Conservation (phyloP, 2,797 vertebrate species). For the Meriones psammophilus region DNA sequence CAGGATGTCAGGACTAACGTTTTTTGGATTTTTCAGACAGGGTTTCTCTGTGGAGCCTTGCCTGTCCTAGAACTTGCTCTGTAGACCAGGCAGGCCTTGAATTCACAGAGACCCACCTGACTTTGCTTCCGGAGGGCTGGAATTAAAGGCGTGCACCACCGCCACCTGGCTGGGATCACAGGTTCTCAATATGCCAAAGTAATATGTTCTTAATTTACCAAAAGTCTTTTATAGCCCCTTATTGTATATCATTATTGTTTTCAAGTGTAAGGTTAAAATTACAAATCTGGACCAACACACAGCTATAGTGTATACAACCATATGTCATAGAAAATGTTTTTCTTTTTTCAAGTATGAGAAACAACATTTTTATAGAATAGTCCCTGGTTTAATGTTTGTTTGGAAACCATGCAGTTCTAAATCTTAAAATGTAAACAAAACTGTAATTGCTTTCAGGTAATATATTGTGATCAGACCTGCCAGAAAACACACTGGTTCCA, state of each 20-base stretch:
- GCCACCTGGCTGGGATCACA: background rate
- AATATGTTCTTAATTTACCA: background rate
- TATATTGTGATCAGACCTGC: conserved; percentile 96
- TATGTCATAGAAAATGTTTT: background rate
- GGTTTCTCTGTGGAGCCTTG: too few species aligned
- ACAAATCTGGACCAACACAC: background rate
- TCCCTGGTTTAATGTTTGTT: conserved; percentile 32
- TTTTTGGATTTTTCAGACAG: too few species aligned
- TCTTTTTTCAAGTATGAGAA: background rate
- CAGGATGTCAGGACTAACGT: background rate
- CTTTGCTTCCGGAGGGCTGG: too few species aligned
- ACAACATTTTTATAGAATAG: background rate
- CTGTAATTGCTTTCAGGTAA: conserved; percentile 91
- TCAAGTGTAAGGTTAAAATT: conserved; percentile 11
- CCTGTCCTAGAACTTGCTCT: too few species aligned
- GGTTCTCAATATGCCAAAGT: background rate
- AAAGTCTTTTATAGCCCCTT: conserved; percentile 28
- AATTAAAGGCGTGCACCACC: too few species aligned
- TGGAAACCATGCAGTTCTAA: background rate
- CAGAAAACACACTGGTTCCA: conserved; percentile 99
- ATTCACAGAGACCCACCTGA: too few species aligned
- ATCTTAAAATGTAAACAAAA: conserved; percentile 66
- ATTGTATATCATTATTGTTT: background rate
- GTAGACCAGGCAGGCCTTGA: too few species aligned
- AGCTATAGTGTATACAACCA: background rate